Evolutionary conservation across 2,888 invertebrate genomes (phyloP).

Genomic region (Phania funesta): DNA sequence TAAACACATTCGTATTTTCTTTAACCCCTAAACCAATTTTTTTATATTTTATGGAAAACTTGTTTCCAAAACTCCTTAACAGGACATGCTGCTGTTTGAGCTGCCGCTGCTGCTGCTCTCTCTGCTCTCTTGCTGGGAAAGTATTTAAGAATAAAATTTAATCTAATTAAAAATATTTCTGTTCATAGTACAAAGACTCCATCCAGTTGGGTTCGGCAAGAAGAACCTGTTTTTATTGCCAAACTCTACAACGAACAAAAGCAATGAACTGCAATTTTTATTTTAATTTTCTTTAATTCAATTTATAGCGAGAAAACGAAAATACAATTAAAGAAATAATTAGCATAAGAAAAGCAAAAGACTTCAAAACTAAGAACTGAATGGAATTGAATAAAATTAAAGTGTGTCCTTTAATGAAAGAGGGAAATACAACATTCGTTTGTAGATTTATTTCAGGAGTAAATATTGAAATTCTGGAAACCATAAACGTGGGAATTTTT

Average conservation of each 20-base stretch:
- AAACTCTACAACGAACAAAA: background rate
- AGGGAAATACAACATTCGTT: background rate
- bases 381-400: constrained; percentile 17
- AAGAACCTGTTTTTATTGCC: constrained; percentile 49
- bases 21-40: background rate
- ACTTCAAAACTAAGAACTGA: constrained; percentile 7
- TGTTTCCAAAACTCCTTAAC: background rate
- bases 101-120: too few species aligned
- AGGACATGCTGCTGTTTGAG: constrained; percentile 67
- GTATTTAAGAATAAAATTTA: constrained; percentile 47
- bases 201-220: background rate
- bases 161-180: constrained; percentile 55
- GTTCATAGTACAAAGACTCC: constrained; percentile 6
- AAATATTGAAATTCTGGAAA: background rate
- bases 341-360: constrained; percentile 55
- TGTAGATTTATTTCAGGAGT: background rate
- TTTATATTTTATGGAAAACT: background rate
- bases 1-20: background rate
- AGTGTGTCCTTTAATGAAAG: constrained; percentile 18
- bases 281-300: constrained; percentile 11
- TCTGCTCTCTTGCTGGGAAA: constrained; percentile 42
- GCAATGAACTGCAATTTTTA: background rate
- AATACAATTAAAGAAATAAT: constrained; percentile 48
- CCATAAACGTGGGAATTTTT: constrained; percentile 61
- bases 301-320: constrained; percentile 13